A percentile compares a stretch with the other conserved stretches of the same genome.
Evolutionary conservation across 2,797 vertebrate genomes (phyloP).

Genomic region (Myripristis jacobus): DNA sequence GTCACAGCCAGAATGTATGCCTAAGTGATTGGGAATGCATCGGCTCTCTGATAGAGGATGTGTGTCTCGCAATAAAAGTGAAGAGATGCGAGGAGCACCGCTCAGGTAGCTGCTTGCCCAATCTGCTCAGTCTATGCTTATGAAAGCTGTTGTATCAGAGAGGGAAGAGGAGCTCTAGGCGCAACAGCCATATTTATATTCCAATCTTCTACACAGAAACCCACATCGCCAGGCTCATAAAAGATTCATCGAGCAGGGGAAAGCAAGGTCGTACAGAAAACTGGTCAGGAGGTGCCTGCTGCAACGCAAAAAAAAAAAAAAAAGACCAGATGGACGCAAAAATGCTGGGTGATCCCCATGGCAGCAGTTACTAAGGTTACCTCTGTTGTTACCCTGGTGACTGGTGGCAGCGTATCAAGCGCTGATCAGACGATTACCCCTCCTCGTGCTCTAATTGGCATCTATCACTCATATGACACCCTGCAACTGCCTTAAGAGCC

Average conservation of each 20-base stretch:
- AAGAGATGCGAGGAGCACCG: constrained; percentile 60
- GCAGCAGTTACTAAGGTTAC: constrained; percentile 58
- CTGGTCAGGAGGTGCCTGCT: constrained; percentile 79
- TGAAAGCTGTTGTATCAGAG: constrained; percentile 77
- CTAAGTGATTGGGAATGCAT: constrained; percentile 45
- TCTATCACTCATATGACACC: constrained; percentile 50
- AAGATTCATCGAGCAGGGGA: constrained; percentile 85
- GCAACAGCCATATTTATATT: constrained; percentile 87
- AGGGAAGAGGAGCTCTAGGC: constrained; percentile 76
- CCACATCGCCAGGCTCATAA: constrained; percentile 85
- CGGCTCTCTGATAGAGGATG: constrained; percentile 44
- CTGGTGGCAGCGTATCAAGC: constrained; percentile 33
- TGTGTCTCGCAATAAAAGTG: constrained; percentile 61
- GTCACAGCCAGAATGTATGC: constrained; percentile 47
- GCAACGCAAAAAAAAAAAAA: constrained; percentile 72
- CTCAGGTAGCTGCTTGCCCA: constrained; percentile 72
- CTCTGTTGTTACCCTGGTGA: constrained; percentile 41
- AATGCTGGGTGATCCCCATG: constrained; percentile 45
- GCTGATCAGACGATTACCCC: constrained; percentile 46
- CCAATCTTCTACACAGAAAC: constrained; percentile 86
- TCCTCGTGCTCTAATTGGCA: constrained; percentile 49
- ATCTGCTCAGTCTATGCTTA: constrained; percentile 67
- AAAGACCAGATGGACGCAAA: constrained; percentile 56
- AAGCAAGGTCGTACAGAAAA: constrained; percentile 84
- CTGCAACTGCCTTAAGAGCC: constrained; percentile 16